Base-by-base conservation (phyloP, 2,797 vertebrate species). In the Coregonus suidteri region DNA sequence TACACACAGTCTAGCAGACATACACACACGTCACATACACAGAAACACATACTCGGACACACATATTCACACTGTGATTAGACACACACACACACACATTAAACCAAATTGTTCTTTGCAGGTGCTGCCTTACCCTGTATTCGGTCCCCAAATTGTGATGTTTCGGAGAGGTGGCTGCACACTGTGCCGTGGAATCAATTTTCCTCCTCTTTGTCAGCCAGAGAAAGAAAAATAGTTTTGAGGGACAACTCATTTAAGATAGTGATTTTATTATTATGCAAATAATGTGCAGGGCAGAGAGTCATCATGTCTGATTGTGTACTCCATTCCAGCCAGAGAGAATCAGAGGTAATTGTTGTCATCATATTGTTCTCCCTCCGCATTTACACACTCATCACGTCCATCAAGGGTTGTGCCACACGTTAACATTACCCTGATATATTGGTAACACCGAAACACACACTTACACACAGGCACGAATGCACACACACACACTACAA, bases 231-330 rank as follows among this genome's bases (percentile, higher is more conserved):
- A 86, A 85, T 87, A 64, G 81, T 81, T 85, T 84, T 79, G 51
- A 79, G 76, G 47, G 68, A 83, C 75, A 80, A 79, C 83, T 85
- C 81, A 67, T 86, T 84, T 89, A 83, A 86, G 80, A 82, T 78
- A 85, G 82, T 77, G 77, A 84, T 88, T 83, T 89, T 85, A 86
- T 89, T 84, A 84, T 85, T 83, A 89, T 89, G 86, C 82, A 88
- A 84, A 88, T 86, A 69, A 64, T 73, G 69, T 52, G 70, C 75
- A 77, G 81, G 83, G 76, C 41, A 76, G 79, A 74, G 75, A 82
- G 84, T 82, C 84, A 82, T 86, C 78, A 83, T 84, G 86, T 86
- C 80, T 75, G 83, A 89, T 82, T 85, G 84, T 84, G 82, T 76
- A 84, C 87, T 85, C 79, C 73, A 75, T 83, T 86, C 83, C 82